Base-by-base conservation (phyloP, 2,113 vertebrate species). In the Pholis gunnellus region DNA sequence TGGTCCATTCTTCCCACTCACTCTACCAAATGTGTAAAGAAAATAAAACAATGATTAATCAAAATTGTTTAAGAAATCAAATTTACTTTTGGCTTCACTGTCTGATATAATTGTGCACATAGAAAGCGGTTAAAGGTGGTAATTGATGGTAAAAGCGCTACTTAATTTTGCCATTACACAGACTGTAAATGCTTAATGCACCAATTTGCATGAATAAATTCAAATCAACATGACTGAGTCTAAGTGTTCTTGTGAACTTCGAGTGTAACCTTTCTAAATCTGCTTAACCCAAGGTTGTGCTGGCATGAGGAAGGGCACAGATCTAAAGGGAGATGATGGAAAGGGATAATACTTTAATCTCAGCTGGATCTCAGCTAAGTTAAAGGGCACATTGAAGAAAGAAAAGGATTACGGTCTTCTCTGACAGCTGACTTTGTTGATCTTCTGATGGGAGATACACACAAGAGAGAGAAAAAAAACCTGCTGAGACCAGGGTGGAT, bases 281-380 rank as follows among this genome's bases (percentile, higher is more conserved):
- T 72, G 25, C 75, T 63, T 29, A 68, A 25, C 20, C 36, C 46
- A 73, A 67, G 52, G 79, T 72, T 75, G 61, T 36, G 17, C 63
- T 15, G 27, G 52, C 81, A 63, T 6, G 20, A 63, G 48, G n/a
- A 75, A 54, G 75, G 44, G 34, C 75, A 18, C 52, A 73, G 72
- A 80, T 91, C 82, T 75, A 5, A 82, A 72, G 73, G 54, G 85
- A 73, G 70, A 60, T 81, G 87, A 85, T 84, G 66, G 80, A 84
- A 60, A 56, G 9, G 70, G 82, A 82, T 89, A 61, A 91, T 79
- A 78, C 82, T 89, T 88, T 89, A 87, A 89, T 90, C 84, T 87
- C 75, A 80, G 74, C 36, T 66, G 65, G 81, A 87, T 87, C 79
- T 81, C 60, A 65, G 61, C 22, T 66, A 83, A 87, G 66, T 84